These are phyloP conservation scores for Amorpha juglandis DNA, from an alignment of 2,888 invertebrate genomes.

Conservation along the genomic window DNA sequence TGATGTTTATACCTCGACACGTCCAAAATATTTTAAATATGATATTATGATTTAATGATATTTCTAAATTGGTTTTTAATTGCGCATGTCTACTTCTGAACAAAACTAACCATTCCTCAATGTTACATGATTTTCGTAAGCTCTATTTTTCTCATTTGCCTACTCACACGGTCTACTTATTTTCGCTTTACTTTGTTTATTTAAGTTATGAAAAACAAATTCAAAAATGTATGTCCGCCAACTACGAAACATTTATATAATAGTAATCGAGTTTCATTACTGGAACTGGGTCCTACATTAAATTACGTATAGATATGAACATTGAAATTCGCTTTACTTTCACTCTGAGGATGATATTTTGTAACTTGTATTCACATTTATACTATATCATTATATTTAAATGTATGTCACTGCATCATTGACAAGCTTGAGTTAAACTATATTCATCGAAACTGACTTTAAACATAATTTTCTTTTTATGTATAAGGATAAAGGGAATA, in stretches of 20 bases:
- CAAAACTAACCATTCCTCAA: background rate
- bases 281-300: slow-evolving; percentile 54
- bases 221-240: slow-evolving; percentile 32
- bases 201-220: slow-evolving; percentile 28
- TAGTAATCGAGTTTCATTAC: slow-evolving; percentile 44
- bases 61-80: background rate
- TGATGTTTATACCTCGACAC: too few species aligned
- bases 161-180: slow-evolving; percentile 33
- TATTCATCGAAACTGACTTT: background rate
- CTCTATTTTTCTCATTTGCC: slow-evolving; percentile 18
- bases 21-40: too few species aligned
- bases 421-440: background rate
- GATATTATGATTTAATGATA: background rate
- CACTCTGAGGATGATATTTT: slow-evolving; percentile 48
- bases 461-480: background rate
- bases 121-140: background rate
- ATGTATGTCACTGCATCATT: background rate
- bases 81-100: background rate
- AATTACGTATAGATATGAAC: slow-evolving; percentile 46
- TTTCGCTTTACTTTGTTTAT: slow-evolving; percentile 23
- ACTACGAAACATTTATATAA: slow-evolving; percentile 42
- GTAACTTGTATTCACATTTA: slow-evolving; percentile 4
- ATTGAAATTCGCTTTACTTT: slow-evolving; percentile 59
- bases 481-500: background rate
- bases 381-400: background rate